A percentile compares a stretch with the other conserved stretches of the same genome.
Conservation (phyloP, 2,888 invertebrate species). For the Coleophora flavipennella region DNA sequence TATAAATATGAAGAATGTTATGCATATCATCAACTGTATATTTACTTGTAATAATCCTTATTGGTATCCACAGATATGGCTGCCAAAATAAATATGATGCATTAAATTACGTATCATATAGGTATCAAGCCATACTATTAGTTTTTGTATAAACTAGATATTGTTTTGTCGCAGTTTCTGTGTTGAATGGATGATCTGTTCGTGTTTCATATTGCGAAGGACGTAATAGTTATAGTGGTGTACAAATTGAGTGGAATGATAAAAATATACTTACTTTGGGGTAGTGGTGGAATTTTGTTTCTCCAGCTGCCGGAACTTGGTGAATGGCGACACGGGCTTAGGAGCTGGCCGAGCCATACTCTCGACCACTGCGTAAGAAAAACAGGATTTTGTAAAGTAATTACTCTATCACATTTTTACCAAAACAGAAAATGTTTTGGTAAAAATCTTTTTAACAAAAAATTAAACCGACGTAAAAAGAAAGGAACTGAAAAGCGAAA, state of each 20-base stretch:
- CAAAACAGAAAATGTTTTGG: no score
- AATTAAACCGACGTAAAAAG: no score
- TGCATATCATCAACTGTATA: conserved; percentile 43
- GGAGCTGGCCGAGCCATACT: conserved; percentile 61
- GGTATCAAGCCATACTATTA: conserved; percentile 27
- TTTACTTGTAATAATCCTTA: conserved; percentile 58
- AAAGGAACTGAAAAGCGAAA: no score
- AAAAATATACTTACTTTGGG: conserved; percentile 78
- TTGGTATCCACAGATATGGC: conserved; percentile 56
- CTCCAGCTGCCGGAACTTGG: conserved; percentile 93
- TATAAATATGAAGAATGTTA: conserved; percentile 23
- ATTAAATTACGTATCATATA: conserved; percentile 39
- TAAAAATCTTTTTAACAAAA: no score
- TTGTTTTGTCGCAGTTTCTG: conserved; percentile 8
- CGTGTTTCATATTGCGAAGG: conserved; percentile 1
- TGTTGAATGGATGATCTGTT: conserved; percentile 10
- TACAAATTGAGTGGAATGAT: no score
- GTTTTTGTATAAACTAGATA: conserved; percentile 19
- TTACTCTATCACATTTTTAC: no score
- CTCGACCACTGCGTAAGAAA: conserved; percentile 62
- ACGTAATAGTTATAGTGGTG: background rate
- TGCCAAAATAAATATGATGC: conserved; percentile 46
- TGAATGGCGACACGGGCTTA: conserved; percentile 88
- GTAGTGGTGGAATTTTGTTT: conserved; percentile 85
- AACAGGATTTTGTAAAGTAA: no score